A percentile compares a stretch with the other conserved stretches of the same genome.
These are phyloP conservation scores for Hoplostethus mediterraneus DNA, from an alignment of 2,797 vertebrate genomes.

Conservation along the genomic window DNA sequence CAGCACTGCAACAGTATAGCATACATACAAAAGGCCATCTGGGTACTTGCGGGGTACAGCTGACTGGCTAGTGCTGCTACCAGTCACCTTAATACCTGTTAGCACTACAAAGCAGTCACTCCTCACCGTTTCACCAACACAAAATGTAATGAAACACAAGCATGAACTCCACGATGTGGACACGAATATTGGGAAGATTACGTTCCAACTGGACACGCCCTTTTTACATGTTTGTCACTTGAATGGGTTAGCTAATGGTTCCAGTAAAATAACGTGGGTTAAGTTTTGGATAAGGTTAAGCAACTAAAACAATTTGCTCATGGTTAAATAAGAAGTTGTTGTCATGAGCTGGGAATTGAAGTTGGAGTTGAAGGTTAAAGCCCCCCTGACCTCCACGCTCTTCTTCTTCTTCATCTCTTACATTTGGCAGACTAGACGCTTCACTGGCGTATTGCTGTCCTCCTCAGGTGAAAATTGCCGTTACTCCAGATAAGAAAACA, in stretches of 20 bases:
- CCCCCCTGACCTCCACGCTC: too few species aligned
- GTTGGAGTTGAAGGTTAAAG: too few species aligned
- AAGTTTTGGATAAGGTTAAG: not conserved
- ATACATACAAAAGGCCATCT: not conserved
- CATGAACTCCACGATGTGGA: not conserved
- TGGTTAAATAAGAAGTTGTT: too few species aligned
- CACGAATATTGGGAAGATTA: not conserved
- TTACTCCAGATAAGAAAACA: too few species aligned
- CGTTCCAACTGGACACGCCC: not conserved
- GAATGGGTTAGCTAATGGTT: constrained; percentile 3
- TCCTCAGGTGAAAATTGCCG: too few species aligned
- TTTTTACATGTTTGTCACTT: not conserved
- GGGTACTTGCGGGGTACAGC: not conserved
- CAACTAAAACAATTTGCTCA: too few species aligned
- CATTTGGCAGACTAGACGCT: too few species aligned
- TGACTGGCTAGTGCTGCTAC: constrained; percentile 40
- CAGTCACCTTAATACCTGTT: constrained; percentile 12
- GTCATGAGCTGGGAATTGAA: too few species aligned
- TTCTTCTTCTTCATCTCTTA: too few species aligned
- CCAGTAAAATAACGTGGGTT: not conserved
- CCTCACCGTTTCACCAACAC: not conserved
- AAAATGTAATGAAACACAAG: not conserved
- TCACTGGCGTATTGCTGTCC: too few species aligned
- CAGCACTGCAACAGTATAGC: not conserved
- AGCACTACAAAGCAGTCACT: constrained; percentile 36